Conservation (phyloP, 1,140 invertebrate species). For the Temnothorax curvispinosus region DNA sequence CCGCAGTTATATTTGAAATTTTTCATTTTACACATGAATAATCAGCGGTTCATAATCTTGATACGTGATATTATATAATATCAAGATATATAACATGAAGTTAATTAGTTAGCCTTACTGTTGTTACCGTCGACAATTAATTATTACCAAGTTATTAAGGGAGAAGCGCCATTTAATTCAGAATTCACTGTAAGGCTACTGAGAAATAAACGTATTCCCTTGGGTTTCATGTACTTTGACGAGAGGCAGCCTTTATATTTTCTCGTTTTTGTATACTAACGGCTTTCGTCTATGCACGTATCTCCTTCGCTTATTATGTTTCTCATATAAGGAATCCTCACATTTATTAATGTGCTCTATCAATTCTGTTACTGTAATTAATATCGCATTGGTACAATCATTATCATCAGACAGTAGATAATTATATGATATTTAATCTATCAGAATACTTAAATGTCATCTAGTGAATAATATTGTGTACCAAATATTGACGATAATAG, state of each 20-base stretch:
- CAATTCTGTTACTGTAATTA: background rate
- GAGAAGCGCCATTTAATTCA: background rate
- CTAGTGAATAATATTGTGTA: background rate
- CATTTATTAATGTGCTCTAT: background rate
- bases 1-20: background rate
- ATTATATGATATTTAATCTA: background rate
- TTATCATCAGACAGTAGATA: background rate
- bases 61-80: background rate
- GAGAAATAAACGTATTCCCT: conserved; percentile 18
- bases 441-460: background rate
- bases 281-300: background rate
- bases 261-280: conserved; percentile 26
- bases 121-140: background rate
- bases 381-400: background rate
- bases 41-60: background rate
- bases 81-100: background rate
- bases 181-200: background rate
- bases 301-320: conserved; percentile 17
- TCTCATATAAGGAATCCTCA: conserved; percentile 8
- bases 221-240: conserved; percentile 38
- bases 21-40: background rate
- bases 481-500: conserved; percentile 9
- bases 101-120: background rate
- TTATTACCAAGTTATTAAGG: background rate
- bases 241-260: conserved; percentile 22